Percentiles rank a stretch among this genome's conserved stretches.
phyloP scores from a whole-genome alignment of 2,888 invertebrate genomes.

The Pollenia amentaria region DNA sequence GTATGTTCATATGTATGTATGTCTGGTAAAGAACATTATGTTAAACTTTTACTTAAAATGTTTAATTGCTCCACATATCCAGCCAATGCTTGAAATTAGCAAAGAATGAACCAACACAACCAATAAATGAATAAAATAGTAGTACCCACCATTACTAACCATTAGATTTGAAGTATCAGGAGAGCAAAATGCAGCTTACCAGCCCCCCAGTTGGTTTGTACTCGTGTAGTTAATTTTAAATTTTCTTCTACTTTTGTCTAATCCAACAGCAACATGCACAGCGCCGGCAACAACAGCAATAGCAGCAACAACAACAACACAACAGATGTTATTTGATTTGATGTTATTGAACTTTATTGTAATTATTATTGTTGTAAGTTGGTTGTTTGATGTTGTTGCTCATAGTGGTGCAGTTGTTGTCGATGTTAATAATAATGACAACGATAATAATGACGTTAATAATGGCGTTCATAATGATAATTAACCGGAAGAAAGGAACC shows the following conservation, averaged over 20 bases:
- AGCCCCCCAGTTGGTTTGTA: neutral
- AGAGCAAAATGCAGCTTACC: constrained; percentile 18
- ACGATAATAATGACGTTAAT: constrained; percentile 38
- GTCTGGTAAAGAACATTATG: no score
- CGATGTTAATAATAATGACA: constrained; percentile 1
- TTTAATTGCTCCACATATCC: no score
- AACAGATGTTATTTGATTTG: constrained; percentile 79
- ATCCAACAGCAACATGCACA: constrained; percentile 46
- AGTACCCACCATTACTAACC: neutral
- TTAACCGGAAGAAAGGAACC: constrained; percentile 66
- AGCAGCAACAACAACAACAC: constrained; percentile 59
- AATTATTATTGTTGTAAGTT: constrained; percentile 46
- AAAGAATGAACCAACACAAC: neutral
- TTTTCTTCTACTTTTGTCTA: constrained; percentile 52
- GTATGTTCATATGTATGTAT: no score
- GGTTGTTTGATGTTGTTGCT: constrained; percentile 34
- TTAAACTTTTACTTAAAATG: no score
- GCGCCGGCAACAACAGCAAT: constrained; percentile 67
- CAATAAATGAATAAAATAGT: neutral
- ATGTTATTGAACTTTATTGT: constrained; percentile 82
- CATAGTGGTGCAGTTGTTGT: constrained; percentile 52
- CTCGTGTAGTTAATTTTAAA: constrained; percentile 28
- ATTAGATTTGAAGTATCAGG: constrained; percentile 17
- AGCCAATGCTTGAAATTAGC: neutral
- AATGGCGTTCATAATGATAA: constrained; percentile 65